Evolutionary conservation across 2,113 vertebrate genomes (phyloP).

Genomic region (Solea senegalensis): DNA sequence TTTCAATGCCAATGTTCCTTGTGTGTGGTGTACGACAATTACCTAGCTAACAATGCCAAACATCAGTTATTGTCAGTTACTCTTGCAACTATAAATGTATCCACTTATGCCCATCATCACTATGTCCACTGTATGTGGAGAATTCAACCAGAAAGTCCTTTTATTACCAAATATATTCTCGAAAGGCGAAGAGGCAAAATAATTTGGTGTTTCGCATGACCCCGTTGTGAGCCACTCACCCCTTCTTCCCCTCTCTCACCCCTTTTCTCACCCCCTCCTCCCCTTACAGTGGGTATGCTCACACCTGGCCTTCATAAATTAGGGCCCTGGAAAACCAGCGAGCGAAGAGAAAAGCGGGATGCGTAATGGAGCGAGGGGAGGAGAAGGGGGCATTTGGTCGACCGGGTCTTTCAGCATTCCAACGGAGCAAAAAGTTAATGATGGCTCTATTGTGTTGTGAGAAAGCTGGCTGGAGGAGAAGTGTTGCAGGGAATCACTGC

Average conservation of each 20-base stretch:
- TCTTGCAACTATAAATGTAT: too few species aligned
- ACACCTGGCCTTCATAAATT: constrained; percentile 84
- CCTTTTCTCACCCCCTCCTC: constrained; percentile 17
- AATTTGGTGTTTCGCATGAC: neutral
- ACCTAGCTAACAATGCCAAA: too few species aligned
- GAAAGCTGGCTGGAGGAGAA: constrained; percentile 65
- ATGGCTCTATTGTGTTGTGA: constrained; percentile 73
- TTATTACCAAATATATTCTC: neutral
- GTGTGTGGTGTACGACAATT: too few species aligned
- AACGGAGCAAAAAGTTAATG: constrained; percentile 85
- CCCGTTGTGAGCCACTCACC: constrained; percentile 64
- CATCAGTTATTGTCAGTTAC: too few species aligned
- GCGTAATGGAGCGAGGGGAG: constrained; percentile 34
- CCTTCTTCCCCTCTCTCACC: constrained; percentile 31
- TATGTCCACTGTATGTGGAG: too few species aligned
- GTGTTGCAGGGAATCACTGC: constrained; percentile 71
- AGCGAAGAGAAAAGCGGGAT: constrained; percentile 66
- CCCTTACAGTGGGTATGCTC: constrained; percentile 58
- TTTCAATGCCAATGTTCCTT: too few species aligned
- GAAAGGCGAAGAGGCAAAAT: neutral
- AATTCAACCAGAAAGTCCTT: neutral
- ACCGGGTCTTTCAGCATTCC: constrained; percentile 79
- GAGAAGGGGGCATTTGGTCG: constrained; percentile 33
- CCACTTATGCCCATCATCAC: too few species aligned
- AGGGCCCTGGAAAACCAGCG: constrained; percentile 69